Evolutionary conservation across 1,140 invertebrate species (phyloP).

Genomic region (Bombus pascuorum): DNA sequence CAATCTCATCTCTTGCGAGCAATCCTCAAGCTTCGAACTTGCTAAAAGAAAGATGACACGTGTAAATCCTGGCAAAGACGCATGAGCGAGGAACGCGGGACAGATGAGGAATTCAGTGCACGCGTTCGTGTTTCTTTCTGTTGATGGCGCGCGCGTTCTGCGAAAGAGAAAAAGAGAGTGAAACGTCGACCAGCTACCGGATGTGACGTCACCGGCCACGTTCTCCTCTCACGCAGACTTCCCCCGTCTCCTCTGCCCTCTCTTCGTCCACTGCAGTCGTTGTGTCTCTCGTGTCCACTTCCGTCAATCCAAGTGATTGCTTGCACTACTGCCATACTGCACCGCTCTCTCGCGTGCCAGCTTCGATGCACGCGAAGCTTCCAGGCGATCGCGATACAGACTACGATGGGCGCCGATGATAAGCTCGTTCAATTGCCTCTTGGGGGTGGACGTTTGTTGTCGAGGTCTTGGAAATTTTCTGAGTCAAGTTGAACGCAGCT

Average conservation of each 20-base stretch:
- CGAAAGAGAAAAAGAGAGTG: slow-evolving; percentile 65
- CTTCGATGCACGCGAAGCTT: slow-evolving; percentile 21
- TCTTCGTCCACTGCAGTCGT: neutral
- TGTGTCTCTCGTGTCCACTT: slow-evolving; percentile 65
- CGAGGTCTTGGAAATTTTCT: neutral
- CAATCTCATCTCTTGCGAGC: no score
- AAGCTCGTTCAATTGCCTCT: neutral
- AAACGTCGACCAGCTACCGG: slow-evolving; percentile 62
- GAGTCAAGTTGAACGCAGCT: neutral
- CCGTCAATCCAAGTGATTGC: slow-evolving; percentile 69
- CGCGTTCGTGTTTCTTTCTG: slow-evolving; percentile 42
- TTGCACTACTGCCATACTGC: slow-evolving; percentile 77
- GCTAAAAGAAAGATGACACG: no score
- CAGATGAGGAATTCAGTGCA: slow-evolving; percentile 28
- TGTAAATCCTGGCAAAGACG: neutral
- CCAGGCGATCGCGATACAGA: slow-evolving; percentile 4
- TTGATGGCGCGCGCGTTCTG: slow-evolving; percentile 58
- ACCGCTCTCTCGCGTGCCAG: slow-evolving; percentile 40
- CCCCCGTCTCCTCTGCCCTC: neutral
- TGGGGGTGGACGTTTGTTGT: neutral
- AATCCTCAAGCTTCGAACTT: no score
- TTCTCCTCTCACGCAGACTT: slow-evolving; percentile 51
- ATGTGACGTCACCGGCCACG: slow-evolving; percentile 73
- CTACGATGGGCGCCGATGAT: slow-evolving; percentile 15
- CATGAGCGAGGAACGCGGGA: no score